Conservation (phyloP, 35 echinoderm and acorn worm genomes). For the Stichopus chloronotus region DNA sequence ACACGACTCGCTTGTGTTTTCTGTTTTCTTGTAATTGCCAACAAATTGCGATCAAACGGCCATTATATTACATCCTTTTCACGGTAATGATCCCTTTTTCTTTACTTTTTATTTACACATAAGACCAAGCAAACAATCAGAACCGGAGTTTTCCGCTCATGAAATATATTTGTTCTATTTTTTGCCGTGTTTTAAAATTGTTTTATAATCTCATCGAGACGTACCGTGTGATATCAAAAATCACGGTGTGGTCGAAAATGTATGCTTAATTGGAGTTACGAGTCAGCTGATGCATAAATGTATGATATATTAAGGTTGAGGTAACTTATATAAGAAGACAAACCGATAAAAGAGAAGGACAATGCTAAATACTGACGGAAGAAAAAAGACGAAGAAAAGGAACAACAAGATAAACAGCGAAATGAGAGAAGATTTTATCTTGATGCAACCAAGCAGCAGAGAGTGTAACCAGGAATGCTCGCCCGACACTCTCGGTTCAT, state of each 20-base stretch:
- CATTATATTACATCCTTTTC: neutral
- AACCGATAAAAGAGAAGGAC: too few species aligned
- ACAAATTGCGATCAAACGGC: conserved; percentile 20
- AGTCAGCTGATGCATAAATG: neutral
- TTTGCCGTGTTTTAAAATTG: neutral
- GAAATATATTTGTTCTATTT: neutral
- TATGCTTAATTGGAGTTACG: conserved; percentile 24
- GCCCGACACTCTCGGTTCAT: neutral
- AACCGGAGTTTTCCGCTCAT: neutral
- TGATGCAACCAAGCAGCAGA: conserved; percentile 35
- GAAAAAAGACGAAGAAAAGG: neutral
- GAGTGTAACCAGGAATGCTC: conserved; percentile 25
- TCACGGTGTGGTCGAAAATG: conserved; percentile 30
- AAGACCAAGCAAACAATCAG: conserved; percentile 24
- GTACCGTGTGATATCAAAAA: neutral
- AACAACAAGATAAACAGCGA: neutral
- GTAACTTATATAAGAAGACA: neutral
- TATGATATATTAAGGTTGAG: neutral
- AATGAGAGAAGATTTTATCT: conserved; percentile 7
- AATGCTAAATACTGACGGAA: neutral
- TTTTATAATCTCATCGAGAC: neutral
- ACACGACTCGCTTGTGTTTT: conserved; percentile 9
- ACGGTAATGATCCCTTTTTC: too few species aligned
- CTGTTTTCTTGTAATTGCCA: conserved; percentile 14
- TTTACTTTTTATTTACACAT: neutral